A percentile compares a stretch with the other conserved stretches of the same genome.
phyloP scores from a whole-genome alignment of 2,113 vertebrate species.

The Mus musculus region GRCm39 chr9:42765501-42766000 shows the following conservation, averaged over 20 bases:
- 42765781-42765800: slow-evolving; percentile 24
- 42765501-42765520: not conserved
- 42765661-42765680: slow-evolving; percentile 64
- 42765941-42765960: slow-evolving; percentile 40
- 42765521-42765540: not conserved
- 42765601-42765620: slow-evolving; percentile 50
- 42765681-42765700: slow-evolving; percentile 52
- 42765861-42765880: not conserved
- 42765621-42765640: slow-evolving; percentile 34
- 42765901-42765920: slow-evolving; percentile 55
- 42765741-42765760: not conserved
- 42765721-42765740: not conserved
- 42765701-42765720: slow-evolving; percentile 59
- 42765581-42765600: slow-evolving; percentile 35
- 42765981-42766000: not conserved
- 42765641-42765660: slow-evolving; percentile 58
- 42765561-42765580: not conserved
- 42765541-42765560: not conserved
- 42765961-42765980: slow-evolving; percentile 30
- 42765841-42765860: slow-evolving; percentile 47
- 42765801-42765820: slow-evolving; percentile 13
- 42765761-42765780: not conserved
- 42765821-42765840: slow-evolving; percentile 4
- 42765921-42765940: slow-evolving; percentile 6
- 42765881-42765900: slow-evolving; percentile 60